Conservation (phyloP, 2,888 invertebrate species). For the Perizoma affinitatum region DNA sequence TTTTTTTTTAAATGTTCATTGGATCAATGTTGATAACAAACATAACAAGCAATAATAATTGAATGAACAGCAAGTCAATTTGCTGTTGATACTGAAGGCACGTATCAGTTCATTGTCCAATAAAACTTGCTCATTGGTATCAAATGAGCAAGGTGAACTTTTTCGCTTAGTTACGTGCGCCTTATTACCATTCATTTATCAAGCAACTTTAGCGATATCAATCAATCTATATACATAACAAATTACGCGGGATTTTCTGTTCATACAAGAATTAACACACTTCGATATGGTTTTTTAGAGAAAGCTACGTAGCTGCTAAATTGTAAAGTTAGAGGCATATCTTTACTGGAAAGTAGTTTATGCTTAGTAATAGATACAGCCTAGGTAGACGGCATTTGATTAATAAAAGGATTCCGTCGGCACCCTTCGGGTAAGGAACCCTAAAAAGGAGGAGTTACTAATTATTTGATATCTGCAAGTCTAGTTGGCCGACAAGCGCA, state of each 20-base stretch:
- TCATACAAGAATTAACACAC: background rate
- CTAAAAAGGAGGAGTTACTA: background rate
- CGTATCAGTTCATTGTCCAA: slow-evolving; percentile 16
- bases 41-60: slow-evolving; percentile 3
- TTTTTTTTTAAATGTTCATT: background rate
- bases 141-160: slow-evolving; percentile 21
- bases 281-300: too few species aligned
- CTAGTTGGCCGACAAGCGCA: slow-evolving; percentile 32
- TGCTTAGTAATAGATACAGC: too few species aligned
- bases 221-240: slow-evolving; percentile 12
- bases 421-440: too few species aligned
- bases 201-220: slow-evolving; percentile 10
- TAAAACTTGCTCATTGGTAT: slow-evolving; percentile 20
- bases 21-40: background rate
- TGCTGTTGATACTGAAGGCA: slow-evolving; percentile 9
- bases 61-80: too few species aligned
- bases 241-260: background rate
- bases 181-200: slow-evolving; percentile 19
- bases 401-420: too few species aligned
- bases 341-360: too few species aligned
- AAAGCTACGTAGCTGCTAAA: too few species aligned
- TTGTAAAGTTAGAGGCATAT: too few species aligned
- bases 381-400: too few species aligned
- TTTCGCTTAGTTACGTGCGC: slow-evolving; percentile 6
- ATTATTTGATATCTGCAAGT: slow-evolving; percentile 17